phyloP scores from a whole-genome alignment of 1,140 invertebrate species.

The Eupristina koningsbergeri region DNA sequence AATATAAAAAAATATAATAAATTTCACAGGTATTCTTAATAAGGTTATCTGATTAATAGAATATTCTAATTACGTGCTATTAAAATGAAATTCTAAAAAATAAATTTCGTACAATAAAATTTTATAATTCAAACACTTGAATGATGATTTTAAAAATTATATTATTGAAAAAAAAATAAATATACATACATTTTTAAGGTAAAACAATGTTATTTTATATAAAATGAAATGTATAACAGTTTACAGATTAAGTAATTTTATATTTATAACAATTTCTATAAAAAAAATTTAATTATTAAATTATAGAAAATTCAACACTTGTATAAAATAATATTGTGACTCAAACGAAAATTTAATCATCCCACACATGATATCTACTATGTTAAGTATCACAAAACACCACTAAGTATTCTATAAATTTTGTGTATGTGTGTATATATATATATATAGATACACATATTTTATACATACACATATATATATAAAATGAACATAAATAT shows the following conservation, averaged over 20 bases:
- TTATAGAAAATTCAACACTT: not conserved
- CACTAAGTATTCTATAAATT: no score
- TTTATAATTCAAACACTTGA: not conserved
- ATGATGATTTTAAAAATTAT: no score
- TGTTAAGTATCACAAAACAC: no score
- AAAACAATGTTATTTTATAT: not conserved
- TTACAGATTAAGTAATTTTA: not conserved
- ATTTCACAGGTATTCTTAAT: not conserved
- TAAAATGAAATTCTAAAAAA: not conserved
- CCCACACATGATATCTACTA: no score
- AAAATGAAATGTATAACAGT: not conserved
- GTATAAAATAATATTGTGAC: not conserved
- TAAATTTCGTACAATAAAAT: not conserved
- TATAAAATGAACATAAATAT: no score
- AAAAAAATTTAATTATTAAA: not conserved
- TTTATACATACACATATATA: no score
- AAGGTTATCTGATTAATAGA: constrained; percentile 2
- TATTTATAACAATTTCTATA: not conserved
- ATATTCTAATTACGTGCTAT: not conserved
- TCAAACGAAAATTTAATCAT: no score
- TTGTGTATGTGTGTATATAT: no score
- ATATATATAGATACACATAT: no score
- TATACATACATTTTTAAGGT: not conserved
- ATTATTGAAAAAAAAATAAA: not conserved
- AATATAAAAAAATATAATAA: not conserved